Conservation (phyloP, 2,888 invertebrate genomes). For the Melitaea athalia region DNA sequence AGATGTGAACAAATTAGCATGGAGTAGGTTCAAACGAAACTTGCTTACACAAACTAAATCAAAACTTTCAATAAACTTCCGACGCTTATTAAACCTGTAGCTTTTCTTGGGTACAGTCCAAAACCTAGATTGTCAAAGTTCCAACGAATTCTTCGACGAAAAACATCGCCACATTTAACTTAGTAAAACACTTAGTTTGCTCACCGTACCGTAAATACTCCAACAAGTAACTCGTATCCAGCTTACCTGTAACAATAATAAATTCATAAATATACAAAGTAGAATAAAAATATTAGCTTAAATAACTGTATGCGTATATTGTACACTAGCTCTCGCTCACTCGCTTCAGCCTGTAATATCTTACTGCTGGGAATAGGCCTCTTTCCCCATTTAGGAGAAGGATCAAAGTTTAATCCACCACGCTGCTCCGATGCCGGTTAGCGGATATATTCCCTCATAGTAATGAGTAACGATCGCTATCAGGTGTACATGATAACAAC, state of each 20-base stretch:
- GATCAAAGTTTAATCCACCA: no score
- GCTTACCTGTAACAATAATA: constrained; percentile 10
- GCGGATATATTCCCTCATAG: no score
- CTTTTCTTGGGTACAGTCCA: constrained; percentile 17
- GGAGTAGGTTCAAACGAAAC: background rate
- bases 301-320: background rate
- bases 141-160: background rate
- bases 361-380: no score
- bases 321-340: no score
- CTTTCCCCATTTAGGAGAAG: no score
- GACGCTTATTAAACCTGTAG: constrained; percentile 12
- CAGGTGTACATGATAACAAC: no score
- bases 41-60: background rate
- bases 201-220: background rate
- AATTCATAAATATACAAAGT: background rate
- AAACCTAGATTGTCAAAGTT: background rate
- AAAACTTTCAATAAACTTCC: background rate
- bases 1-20: no score
- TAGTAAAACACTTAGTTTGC: background rate
- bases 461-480: no score
- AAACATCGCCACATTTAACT: background rate
- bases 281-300: background rate
- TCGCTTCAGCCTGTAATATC: no score
- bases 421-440: no score
- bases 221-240: background rate